Base-by-base conservation (phyloP, 2,113 vertebrate species). In the Henicopernis longicauda region DNA sequence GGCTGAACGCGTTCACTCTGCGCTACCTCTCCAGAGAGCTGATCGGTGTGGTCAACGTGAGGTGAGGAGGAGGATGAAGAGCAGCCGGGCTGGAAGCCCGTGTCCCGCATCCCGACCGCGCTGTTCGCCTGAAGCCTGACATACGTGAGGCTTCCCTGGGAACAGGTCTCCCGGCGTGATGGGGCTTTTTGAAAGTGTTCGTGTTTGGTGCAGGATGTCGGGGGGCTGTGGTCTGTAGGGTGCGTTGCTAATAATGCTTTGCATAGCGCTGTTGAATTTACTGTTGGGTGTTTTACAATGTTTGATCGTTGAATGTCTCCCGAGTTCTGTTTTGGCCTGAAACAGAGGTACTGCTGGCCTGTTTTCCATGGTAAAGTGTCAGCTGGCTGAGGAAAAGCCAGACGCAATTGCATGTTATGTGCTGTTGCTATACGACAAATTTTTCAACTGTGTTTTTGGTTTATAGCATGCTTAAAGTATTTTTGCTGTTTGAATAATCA, bases 11-110 rank as follows among this genome's bases (percentile, higher is more conserved):
- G 2, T 99, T 99, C 97, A 99, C 99, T 2, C 98, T 99, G 86
- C 99, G 99, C n/a, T 99, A 98, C 92, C 98, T 99, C 27, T 99
- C 99, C 62, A 98, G 99, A 80, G 99, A 99, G 95, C 98, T 99
- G 6, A 94, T 99, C 71, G 99, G 99, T 4, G 97, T 99, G 25
- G 99, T 99, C 54, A 99, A 99, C 79, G 99, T 99, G 72, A 99
- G 99, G 99, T 99, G 98, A 98, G 94, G 58, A 9, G 34, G 29
- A 7, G 23, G 32, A 9, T 4, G 66, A 11, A 16, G 73, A 9
- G 50, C 73, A 10, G 5, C 22, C 5, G 66, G 31, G 34, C 16
- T 9, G n/a, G n/a, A 4, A 36, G 32, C 13, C 42, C 18, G 13
- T 5, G 42, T 22, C 26, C 62, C 42, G 0, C 23, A 0, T 5